phyloP scores from a whole-genome alignment of 2,113 vertebrate genomes.

The Larimichthys crocea region DNA sequence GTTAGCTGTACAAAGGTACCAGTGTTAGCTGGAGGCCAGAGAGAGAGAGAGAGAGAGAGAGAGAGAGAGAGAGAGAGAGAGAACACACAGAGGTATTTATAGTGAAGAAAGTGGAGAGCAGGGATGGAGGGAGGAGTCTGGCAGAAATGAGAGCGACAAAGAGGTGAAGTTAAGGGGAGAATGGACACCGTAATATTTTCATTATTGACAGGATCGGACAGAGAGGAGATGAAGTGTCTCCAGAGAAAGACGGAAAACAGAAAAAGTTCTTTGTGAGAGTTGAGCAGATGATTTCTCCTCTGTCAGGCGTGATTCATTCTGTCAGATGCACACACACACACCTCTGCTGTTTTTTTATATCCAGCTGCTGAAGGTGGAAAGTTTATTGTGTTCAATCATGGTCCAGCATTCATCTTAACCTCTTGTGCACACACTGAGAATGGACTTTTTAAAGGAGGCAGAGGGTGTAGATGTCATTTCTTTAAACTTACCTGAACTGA shows the following conservation, averaged over 20 bases:
- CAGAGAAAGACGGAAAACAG: neutral
- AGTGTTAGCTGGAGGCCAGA: conserved; percentile 66
- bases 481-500: too few relatives aligned
- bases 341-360: neutral
- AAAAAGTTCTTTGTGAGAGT: neutral
- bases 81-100: conserved; percentile 72
- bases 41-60: conserved; percentile 34
- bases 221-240: neutral
- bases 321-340: too few relatives aligned
- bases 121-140: conserved; percentile 37
- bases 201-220: neutral
- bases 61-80: neutral
- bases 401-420: too few relatives aligned
- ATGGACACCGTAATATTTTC: neutral
- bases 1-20: conserved; percentile 70
- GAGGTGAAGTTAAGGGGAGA: neutral
- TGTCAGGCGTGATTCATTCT: too few relatives aligned
- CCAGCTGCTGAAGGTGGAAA: too few relatives aligned
- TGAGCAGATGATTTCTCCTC: neutral
- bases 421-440: too few relatives aligned
- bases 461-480: too few relatives aligned
- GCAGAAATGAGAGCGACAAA: conserved; percentile 6
- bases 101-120: conserved; percentile 40
- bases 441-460: too few relatives aligned
- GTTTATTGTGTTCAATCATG: too few relatives aligned